These are phyloP conservation scores for Telmatochromis bifrenatus DNA, from an alignment of 2,113 vertebrate species.

Conservation along the genomic window DNA sequence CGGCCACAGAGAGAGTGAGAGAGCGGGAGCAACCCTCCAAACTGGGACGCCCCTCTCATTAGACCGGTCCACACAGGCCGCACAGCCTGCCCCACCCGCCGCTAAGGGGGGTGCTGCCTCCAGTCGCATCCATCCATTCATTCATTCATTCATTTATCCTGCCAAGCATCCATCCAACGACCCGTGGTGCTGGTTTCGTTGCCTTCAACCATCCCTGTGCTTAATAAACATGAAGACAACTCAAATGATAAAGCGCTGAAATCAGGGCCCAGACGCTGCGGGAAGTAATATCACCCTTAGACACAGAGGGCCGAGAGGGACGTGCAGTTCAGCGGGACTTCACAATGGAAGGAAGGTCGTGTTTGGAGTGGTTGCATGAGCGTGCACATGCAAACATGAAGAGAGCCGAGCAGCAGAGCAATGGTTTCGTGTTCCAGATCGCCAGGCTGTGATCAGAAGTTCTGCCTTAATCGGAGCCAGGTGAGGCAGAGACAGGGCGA, in stretches of 20 bases:
- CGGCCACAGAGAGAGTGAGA: conserved; percentile 51
- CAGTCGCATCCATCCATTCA: background rate
- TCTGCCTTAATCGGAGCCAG: conserved; percentile 49
- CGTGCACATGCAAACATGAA: background rate
- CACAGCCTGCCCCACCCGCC: conserved; percentile 43
- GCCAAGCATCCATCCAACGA: background rate
- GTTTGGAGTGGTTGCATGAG: background rate
- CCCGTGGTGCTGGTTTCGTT: background rate
- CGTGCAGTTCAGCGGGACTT: background rate
- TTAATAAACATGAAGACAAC: background rate
- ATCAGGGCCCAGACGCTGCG: background rate
- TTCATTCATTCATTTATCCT: background rate
- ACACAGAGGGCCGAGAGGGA: background rate
- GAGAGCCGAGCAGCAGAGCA: background rate
- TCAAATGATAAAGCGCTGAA: background rate
- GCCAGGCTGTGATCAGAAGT: conserved; percentile 32
- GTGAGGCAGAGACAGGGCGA: conserved; percentile 16
- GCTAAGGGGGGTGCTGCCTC: conserved; percentile 1
- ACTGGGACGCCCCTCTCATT: conserved; percentile 60
- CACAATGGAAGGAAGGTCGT: background rate
- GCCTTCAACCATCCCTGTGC: background rate
- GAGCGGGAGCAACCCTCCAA: conserved; percentile 38
- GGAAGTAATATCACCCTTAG: background rate
- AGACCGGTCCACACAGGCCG: conserved; percentile 30
- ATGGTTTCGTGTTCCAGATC: conserved; percentile 37